These are phyloP conservation scores for Cyprinella venusta DNA, from an alignment of 2,797 vertebrate species.

Conservation along the genomic window DNA sequence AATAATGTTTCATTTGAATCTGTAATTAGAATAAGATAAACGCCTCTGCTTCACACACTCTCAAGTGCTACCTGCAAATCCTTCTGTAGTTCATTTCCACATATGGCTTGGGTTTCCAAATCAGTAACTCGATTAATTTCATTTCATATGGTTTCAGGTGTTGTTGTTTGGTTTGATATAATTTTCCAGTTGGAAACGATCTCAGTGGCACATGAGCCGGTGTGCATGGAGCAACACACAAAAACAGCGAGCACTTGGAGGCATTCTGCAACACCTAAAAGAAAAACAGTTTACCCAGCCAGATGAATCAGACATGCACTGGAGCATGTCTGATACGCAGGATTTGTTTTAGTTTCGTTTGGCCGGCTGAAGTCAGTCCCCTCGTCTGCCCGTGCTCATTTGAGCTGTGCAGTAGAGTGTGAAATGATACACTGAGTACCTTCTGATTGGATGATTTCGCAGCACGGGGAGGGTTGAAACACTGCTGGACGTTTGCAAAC, in stretches of 20 bases:
- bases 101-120: conserved; percentile 51
- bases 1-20: conserved; percentile 3
- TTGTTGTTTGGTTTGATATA: conserved; percentile 53
- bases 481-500: conserved; percentile 13
- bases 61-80: background rate
- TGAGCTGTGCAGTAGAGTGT: conserved; percentile 65
- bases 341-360: conserved; percentile 63
- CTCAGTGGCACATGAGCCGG: conserved; percentile 47
- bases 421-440: conserved; percentile 62
- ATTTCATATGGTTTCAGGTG: conserved; percentile 55
- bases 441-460: conserved; percentile 69
- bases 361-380: conserved; percentile 60
- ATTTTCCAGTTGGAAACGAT: conserved; percentile 54
- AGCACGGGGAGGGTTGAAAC: conserved; percentile 53
- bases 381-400: conserved; percentile 67
- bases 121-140: conserved; percentile 57
- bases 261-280: conserved; percentile 26
- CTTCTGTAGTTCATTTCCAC: conserved; percentile 32
- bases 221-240: conserved; percentile 20
- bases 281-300: conserved; percentile 43
- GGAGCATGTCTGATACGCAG: conserved; percentile 55
- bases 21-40: background rate
- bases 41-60: background rate
- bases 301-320: conserved; percentile 49
- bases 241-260: conserved; percentile 38